Base-by-base conservation (phyloP, 2,797 vertebrate genomes). In the Pipistrellus nathusii region DNA sequence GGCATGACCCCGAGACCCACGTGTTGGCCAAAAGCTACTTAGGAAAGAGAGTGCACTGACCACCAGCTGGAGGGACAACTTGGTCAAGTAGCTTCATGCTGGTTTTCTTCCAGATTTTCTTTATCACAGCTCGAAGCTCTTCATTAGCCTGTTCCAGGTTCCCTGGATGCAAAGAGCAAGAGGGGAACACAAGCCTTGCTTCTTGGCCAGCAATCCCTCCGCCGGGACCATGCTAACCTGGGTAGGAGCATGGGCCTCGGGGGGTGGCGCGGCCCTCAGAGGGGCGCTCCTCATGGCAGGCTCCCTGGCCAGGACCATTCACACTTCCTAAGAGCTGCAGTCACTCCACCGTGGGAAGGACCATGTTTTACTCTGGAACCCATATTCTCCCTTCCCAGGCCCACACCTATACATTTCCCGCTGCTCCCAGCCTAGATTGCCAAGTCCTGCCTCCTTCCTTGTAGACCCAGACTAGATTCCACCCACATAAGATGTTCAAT, bases 91-190 rank as follows among this genome's bases (percentile, higher is more conserved):
- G 98, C 94, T 99, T 99, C 99, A 99, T 99, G 98, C 99, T 99
- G 0, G 99, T 99, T 98, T 99, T 99, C 98, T 99, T 99, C 99
- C 99, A 99, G 96, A 99, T 99, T 98, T 99, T 99, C 98, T 99
- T 99, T 96, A 99, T 99, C 95, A 99, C 99, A 0, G 99, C 99
- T 95, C 99, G 98, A 85, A 99, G 99, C 96, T 99, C 99, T 98
- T 99, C 99, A n/a, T 99, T 99, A 97, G 99, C 99, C 98, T 99
- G 99, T 96, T 99, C 99, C 80, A 99, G 98, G 98, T 99, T 99
- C 90, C 99, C 99, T 99, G 98, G 69, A 81, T 78, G 44, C 96
- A 94, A 66, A 92, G 68, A 27, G 44, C 71, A 72, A 89, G 76
- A 51, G 48, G 9, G 25, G 46, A 66, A 55, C 48, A 55, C 25